These are phyloP conservation scores for Daphoenositta chrysoptera DNA, from an alignment of 2,113 vertebrate genomes.

Conservation along the genomic window DNA sequence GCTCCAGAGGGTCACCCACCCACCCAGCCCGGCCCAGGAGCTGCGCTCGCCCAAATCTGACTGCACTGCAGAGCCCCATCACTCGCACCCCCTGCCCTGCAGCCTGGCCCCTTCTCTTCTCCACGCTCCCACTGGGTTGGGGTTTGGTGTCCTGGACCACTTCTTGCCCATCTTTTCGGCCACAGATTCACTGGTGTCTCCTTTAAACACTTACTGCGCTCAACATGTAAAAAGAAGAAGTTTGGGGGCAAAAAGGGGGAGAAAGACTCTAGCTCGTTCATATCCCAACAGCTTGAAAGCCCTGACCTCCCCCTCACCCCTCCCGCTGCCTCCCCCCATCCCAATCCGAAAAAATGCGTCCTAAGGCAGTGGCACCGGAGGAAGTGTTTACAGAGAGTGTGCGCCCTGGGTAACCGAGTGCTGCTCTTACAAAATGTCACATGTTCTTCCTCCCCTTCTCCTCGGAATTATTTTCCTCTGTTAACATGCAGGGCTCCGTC, in stretches of 20 bases:
- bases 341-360: slow-evolving; percentile 3
- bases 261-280: neutral
- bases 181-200: neutral
- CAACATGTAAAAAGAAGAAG: neutral
- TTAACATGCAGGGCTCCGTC: slow-evolving; percentile 48
- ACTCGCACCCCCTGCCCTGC: neutral
- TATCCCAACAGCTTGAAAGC: slow-evolving; percentile 42
- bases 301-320: slow-evolving; percentile 46
- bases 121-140: neutral
- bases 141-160: neutral
- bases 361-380: slow-evolving; percentile 40
- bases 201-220: neutral
- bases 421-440: slow-evolving; percentile 58
- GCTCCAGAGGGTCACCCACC: neutral
- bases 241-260: fast-evolving
- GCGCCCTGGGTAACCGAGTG: slow-evolving; percentile 51
- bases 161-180: neutral
- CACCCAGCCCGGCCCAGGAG: neutral
- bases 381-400: slow-evolving; percentile 63
- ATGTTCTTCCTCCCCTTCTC: slow-evolving; percentile 63
- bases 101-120: neutral
- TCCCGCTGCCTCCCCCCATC: neutral
- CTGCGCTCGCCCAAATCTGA: neutral
- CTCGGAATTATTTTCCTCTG: slow-evolving; percentile 58
- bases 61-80: neutral